These are phyloP conservation scores for Seriola aureovittata DNA, from an alignment of 2,113 vertebrate genomes.

Conservation along the genomic window DNA sequence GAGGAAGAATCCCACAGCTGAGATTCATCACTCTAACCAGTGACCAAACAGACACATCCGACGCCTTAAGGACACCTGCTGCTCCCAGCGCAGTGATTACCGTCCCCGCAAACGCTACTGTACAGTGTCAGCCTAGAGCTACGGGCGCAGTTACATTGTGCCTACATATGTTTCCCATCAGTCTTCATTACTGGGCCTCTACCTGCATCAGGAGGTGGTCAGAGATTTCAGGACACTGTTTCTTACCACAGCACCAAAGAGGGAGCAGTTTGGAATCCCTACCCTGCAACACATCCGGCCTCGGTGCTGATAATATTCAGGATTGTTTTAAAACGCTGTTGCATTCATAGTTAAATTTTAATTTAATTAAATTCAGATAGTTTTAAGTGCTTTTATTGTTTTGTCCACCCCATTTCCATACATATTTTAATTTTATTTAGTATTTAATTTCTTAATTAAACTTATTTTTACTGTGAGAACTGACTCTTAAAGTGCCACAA, in stretches of 20 bases:
- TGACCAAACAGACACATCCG: neutral
- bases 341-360: too few species aligned
- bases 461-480: too few species aligned
- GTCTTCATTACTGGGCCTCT: slow-evolving; percentile 33
- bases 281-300: too few species aligned
- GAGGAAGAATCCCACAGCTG: slow-evolving; percentile 1
- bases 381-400: neutral
- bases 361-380: neutral
- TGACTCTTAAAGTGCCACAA: too few species aligned
- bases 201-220: slow-evolving; percentile 18
- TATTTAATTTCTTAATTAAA: too few species aligned
- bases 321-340: too few species aligned
- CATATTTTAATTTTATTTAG: too few species aligned
- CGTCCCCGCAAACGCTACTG: slow-evolving; percentile 11
- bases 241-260: neutral
- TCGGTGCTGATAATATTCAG: neutral
- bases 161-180: slow-evolving; percentile 31
- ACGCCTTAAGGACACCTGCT: slow-evolving; percentile 13
- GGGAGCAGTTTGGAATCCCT: neutral
- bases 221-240: neutral
- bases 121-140: neutral
- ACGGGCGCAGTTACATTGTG: slow-evolving; percentile 20
- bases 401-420: neutral
- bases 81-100: slow-evolving; percentile 27
- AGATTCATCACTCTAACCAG: slow-evolving; percentile 34